Evolutionary conservation across 2,113 vertebrate genomes (phyloP).

Genomic region (Pseudorectes ferrugineus): DNA sequence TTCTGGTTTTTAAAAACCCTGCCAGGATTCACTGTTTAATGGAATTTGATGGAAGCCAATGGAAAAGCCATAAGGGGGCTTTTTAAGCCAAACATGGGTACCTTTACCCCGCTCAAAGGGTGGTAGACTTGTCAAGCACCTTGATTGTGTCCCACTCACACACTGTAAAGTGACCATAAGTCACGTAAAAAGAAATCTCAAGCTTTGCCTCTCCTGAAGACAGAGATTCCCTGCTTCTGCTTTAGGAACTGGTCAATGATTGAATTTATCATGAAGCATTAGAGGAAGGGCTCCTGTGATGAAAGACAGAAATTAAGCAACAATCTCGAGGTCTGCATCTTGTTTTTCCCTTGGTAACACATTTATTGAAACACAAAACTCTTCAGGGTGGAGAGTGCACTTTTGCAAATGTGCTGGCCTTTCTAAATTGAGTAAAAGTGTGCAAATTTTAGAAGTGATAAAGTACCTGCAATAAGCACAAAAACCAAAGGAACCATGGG

Average conservation of each 20-base stretch:
- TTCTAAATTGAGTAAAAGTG: conserved; percentile 15
- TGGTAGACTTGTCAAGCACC: not conserved
- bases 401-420: not conserved
- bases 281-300: not conserved
- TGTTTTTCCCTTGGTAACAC: not conserved
- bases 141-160: not conserved
- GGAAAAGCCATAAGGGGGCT: not conserved
- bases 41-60: not conserved
- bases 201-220: not conserved
- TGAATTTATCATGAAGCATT: not conserved
- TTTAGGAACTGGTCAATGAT: not conserved
- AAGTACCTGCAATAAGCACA: not conserved
- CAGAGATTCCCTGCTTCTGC: not conserved
- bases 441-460: not conserved
- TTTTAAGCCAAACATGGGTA: not conserved
- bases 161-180: not conserved
- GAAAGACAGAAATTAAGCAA: not conserved
- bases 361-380: not conserved
- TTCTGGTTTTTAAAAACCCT: not conserved
- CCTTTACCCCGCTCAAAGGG: not conserved
- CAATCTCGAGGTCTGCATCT: not conserved
- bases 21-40: not conserved
- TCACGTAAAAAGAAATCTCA: not conserved
- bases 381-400: not conserved
- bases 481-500: not conserved